Base-by-base conservation (phyloP, 2,888 invertebrate genomes). In the Candidula unifasciata region DNA sequence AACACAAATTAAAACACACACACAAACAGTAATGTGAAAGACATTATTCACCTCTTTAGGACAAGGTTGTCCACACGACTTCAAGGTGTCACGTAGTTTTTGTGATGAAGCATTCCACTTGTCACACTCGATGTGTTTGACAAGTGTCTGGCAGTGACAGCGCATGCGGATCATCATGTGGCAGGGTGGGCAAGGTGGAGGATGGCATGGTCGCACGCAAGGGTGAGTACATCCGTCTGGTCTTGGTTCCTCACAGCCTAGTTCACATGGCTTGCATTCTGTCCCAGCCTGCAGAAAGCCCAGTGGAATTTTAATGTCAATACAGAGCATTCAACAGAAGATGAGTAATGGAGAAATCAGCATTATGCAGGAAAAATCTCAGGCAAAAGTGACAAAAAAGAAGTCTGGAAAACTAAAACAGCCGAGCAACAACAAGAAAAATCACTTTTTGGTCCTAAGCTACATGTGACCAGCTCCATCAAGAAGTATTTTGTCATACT, bases 121-220 rank as follows among this genome's bases (percentile, higher is more conserved):
- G 60, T 89, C 84, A 92, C 98, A 98, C 54, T 95, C 95, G 82
- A 97, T 95, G 90, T 96, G 96, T 5, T 96, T 94, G 87, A 96
- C 96, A 82, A 96, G 96, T 8, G 97, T 94, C 0, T 96, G 96
- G 92, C 98, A 98, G 92, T 98, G 97, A 89, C 98, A 98, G 60
- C 95, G 95, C 91, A 92, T 93, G 10, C 91, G 89, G 35, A 92
- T 87, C 91, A 91, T 91, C 88, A 91, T 91, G 24, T 85, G 95
- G 93, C 98, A 98, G 0, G 96, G 95, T 0, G 95, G 95, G 91
- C 98, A 98, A 0, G 89, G 88, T 21, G 96, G 96, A 1, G 96
- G 95, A 93, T 95, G 95, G 87, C 95, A 95, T 3, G 93, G 91
- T 60, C 95, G 94, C 2, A 95, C 94, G 92, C 97, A 98, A 44